A percentile compares a stretch with the other conserved stretches of the same genome.
These are phyloP conservation scores for Agrochola lychnidis DNA, from an alignment of 2,888 invertebrate species.

Conservation along the genomic window DNA sequence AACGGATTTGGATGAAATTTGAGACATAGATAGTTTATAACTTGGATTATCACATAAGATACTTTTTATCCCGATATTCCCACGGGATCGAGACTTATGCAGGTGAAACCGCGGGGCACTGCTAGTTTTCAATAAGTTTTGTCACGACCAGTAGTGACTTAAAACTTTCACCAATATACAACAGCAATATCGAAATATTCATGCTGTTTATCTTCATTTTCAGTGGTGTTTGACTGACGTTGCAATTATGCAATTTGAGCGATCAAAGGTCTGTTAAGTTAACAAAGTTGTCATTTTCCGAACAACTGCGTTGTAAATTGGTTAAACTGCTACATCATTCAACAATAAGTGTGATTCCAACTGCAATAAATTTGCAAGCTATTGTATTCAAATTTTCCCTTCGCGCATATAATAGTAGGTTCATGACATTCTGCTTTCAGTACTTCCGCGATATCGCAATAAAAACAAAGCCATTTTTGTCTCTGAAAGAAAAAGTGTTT, in stretches of 20 bases:
- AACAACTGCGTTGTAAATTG: constrained; percentile 41
- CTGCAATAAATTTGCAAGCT: constrained; percentile 12
- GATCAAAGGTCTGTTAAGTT: constrained; percentile 27
- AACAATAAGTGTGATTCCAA: background rate
- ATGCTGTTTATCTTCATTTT: constrained; percentile 9
- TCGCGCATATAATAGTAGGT: constrained; percentile 15
- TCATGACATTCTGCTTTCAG: constrained; percentile 21
- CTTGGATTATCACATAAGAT: too few species aligned
- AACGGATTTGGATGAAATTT: too few species aligned
- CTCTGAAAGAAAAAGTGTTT: background rate
- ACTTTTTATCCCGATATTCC: too few species aligned
- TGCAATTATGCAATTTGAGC: background rate
- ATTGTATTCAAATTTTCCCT: constrained; percentile 46
- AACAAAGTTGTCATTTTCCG: constrained; percentile 12
- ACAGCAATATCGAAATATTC: background rate
- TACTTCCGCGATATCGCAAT: constrained; percentile 13
- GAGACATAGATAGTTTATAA: too few species aligned
- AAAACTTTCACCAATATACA: background rate
- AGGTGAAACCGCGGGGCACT: too few species aligned
- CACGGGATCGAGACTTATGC: too few species aligned
- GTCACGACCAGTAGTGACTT: background rate
- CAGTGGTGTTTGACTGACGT: background rate
- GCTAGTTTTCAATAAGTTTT: background rate
- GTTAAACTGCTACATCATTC: constrained; percentile 38
- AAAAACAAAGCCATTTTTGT: background rate